Base-by-base conservation (phyloP, 2,113 vertebrate genomes). In the Arothron firmamentum region DNA sequence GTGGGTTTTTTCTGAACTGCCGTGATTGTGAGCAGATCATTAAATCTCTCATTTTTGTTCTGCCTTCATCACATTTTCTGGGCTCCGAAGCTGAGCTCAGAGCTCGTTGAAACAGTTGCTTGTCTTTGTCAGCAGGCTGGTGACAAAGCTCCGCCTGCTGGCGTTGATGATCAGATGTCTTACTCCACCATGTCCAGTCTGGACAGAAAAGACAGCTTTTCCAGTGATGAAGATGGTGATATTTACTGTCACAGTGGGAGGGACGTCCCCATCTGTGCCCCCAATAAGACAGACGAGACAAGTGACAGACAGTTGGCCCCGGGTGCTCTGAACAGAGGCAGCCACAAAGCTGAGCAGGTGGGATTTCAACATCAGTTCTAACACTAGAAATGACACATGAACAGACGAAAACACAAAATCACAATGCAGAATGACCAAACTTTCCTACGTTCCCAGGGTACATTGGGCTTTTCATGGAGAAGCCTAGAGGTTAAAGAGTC, bases 201-300 rank as follows among this genome's bases (percentile, higher is more conserved):
- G 70, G 72, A 78, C 38, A 73, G 14, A 28, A 73, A 74, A 54
- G 54, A 62, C 1, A 84, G 5, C 51, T 54, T 62, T 13, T 96
- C 96, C 50, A 98, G 97, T 51, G 96, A 99, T 12, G 97, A 99
- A 14, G 95, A 98, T 10, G 93, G 92, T 65, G 97, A 99, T 82
- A 99, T 99, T 84, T 99, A 99, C 50, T 82, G 89, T 8, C 91
- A 88, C 0, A 87, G 87, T 17, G 18, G 88, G 42, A 79, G 86
- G 0, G 92, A 94, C 15, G 62, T 63, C 19, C 62, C 64, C 48
- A 78, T 73, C 9, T 74, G 64, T 38, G 41, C 20, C 14, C 80
- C 67, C 57, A 77, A 72, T 18, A 91, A 92, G 65, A 46, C 20
- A 0, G 67, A 72, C 16, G 61, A 51, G 11, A 62, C 52, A 2